phyloP scores from a whole-genome alignment of 2,888 invertebrate species.

The Zele albiditarsus region DNA sequence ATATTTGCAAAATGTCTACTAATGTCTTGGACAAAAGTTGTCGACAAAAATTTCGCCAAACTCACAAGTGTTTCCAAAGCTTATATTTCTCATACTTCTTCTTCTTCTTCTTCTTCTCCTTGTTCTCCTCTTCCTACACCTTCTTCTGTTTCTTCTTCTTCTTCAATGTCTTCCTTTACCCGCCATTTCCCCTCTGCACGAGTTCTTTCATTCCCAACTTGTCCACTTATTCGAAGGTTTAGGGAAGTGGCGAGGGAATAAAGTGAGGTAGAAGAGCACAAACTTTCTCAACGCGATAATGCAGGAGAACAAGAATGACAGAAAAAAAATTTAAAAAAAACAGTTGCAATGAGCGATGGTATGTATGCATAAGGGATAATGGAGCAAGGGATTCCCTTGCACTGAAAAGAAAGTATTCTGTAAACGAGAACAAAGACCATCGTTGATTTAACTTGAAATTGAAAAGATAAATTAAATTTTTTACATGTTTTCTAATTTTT shows the following conservation, averaged over 20 bases:
- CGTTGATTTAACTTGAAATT: too few species aligned
- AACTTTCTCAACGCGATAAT: not conserved
- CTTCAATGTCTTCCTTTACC: not conserved
- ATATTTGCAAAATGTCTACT: not conserved
- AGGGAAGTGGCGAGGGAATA: not conserved
- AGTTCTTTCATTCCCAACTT: constrained; percentile 2
- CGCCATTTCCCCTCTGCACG: not conserved
- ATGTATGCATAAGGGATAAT: not conserved
- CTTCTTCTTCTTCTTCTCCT: not conserved
- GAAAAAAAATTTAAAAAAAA: too few species aligned
- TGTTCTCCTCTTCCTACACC: not conserved
- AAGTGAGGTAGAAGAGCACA: not conserved
- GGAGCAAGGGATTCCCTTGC: too few species aligned
- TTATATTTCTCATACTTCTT: not conserved
- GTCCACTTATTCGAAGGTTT: not conserved
- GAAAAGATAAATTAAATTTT: too few species aligned
- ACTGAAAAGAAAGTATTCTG: too few species aligned
- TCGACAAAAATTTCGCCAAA: not conserved
- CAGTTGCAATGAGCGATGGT: not conserved
- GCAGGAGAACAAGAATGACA: not conserved
- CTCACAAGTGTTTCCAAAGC: constrained; percentile 13
- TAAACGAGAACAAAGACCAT: too few species aligned
- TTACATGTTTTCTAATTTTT: too few species aligned
- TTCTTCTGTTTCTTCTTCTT: not conserved
- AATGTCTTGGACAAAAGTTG: not conserved